Conservation (phyloP, 2,113 vertebrate genomes). For the Plecturocebus donacophilus region DNA sequence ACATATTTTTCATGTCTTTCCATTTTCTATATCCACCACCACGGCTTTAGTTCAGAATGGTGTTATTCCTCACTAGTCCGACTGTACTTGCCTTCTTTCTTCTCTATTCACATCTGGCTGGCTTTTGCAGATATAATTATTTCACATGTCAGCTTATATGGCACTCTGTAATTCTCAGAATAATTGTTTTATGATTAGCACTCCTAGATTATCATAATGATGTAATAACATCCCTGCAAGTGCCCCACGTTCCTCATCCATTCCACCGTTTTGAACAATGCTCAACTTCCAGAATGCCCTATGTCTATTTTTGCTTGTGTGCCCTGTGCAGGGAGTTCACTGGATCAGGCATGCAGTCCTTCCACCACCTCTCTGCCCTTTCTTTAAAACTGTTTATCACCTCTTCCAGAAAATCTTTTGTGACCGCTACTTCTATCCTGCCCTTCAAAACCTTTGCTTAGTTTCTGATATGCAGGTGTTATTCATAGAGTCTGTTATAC, state of each 20-base stretch:
- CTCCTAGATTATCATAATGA: neutral
- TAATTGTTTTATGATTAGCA: neutral
- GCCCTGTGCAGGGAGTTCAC: fast-evolving
- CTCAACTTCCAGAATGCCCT: neutral
- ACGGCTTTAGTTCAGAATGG: neutral
- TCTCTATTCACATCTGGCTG: neutral
- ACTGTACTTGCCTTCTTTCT: fast-evolving
- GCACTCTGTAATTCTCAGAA: neutral
- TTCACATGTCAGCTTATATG: neutral
- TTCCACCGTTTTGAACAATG: neutral
- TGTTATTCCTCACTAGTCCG: fast-evolving
- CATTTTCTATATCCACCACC: neutral
- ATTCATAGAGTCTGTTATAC: neutral
- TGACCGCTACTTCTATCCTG: neutral
- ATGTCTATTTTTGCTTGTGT: neutral
- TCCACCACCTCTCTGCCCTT: neutral
- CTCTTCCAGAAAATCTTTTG: neutral
- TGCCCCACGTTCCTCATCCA: neutral
- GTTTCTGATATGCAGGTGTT: neutral
- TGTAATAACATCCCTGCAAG: no score
- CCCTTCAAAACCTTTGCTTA: neutral
- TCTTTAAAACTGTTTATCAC: neutral
- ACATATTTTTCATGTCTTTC: neutral
- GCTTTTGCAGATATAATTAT: neutral
- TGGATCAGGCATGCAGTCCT: no score